Percentiles rank a stretch among this genome's conserved stretches.
Evolutionary conservation across 1,140 invertebrate genomes (phyloP).

Genomic region (Formica selysi): DNA sequence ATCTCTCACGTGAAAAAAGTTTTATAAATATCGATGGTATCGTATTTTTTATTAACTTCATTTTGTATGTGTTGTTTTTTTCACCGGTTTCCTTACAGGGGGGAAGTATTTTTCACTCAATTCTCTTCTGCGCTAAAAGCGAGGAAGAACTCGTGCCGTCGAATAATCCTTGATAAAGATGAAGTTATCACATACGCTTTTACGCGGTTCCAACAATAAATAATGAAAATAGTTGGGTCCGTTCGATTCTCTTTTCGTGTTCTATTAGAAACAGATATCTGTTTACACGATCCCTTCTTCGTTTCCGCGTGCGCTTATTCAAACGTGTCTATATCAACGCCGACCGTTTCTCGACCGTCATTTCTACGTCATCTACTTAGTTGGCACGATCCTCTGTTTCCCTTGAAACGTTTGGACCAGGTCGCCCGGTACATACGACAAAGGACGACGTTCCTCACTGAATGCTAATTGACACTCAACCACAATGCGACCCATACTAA

Average conservation of each 20-base stretch:
- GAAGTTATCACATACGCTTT: constrained; percentile 3
- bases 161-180: constrained; percentile 29
- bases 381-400: constrained; percentile 56
- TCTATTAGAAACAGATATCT: constrained; percentile 7
- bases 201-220: constrained; percentile 17
- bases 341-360: constrained; percentile 21
- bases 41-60: background rate
- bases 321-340: constrained; percentile 10
- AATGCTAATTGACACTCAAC: constrained; percentile 69
- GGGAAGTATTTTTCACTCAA: background rate
- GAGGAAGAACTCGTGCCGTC: background rate
- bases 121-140: background rate
- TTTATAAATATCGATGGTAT: background rate
- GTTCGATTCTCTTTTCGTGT: background rate
- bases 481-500: constrained; percentile 29
- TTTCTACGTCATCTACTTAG: constrained; percentile 30
- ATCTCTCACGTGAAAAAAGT: constrained; percentile 5
- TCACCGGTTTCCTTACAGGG: background rate
- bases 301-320: constrained; percentile 42
- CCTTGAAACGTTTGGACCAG: constrained; percentile 36
- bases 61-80: background rate
- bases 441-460: constrained; percentile 54
- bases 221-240: constrained; percentile 25
- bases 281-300: constrained; percentile 38
- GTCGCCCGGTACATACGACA: constrained; percentile 53